phyloP scores from a whole-genome alignment of 2,113 vertebrate genomes.

The Spilogale gracilis region DNA sequence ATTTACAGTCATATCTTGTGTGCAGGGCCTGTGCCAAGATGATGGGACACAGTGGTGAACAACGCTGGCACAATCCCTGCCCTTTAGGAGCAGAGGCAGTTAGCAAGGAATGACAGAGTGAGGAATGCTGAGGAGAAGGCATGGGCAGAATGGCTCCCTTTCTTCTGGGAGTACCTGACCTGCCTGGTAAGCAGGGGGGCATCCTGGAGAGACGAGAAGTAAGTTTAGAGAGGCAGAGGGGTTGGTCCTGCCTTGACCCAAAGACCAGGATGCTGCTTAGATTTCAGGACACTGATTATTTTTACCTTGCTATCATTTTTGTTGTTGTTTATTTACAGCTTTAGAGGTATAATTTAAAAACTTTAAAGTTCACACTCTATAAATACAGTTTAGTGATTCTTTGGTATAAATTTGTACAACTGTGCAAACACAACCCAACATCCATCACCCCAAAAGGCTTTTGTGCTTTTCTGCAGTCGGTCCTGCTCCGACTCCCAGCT shows the following conservation, averaged over 20 bases:
- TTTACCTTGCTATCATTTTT: constrained; percentile 3
- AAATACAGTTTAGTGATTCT: not conserved
- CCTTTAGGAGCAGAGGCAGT: not conserved
- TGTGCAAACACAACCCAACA: not conserved
- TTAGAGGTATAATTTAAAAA: not conserved
- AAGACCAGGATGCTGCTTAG: not conserved
- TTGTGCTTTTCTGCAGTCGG: not conserved
- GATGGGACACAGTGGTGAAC: not conserved
- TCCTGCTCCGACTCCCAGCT: not conserved
- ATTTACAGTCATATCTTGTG: not conserved
- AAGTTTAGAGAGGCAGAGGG: not conserved
- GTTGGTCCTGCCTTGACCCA: not conserved
- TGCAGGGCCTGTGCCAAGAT: not conserved
- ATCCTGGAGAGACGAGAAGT: not conserved
- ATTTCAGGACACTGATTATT: not conserved
- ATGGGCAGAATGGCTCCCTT: not conserved
- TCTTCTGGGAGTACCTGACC: not conserved
- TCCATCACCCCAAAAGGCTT: not conserved
- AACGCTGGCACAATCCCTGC: not conserved
- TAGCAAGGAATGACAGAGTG: not conserved
- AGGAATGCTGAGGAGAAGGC: not conserved
- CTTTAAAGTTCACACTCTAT: not conserved
- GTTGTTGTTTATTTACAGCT: not conserved
- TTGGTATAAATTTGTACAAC: not conserved
- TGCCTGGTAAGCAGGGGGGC: not conserved